Base-by-base conservation (phyloP, 1,140 invertebrate species). In the Drosophila oshimai region DNA sequence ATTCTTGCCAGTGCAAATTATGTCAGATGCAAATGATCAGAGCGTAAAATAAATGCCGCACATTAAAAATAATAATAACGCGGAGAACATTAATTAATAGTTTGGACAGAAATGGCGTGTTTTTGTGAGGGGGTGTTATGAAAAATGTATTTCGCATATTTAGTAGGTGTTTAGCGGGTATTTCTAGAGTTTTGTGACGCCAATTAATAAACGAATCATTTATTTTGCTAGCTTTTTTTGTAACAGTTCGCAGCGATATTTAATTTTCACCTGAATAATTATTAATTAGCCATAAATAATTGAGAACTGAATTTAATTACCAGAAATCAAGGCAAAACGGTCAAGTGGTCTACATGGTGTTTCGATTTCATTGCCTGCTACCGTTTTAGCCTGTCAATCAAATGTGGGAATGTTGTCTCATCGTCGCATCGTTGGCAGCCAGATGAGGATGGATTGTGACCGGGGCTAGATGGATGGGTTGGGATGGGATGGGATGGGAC, bases 211-310 rank as follows among this genome's bases (percentile, higher is more conserved):
- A 83, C 50, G 47, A 83, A 39, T 46, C 39, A 67, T 71, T 61
- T 55, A 57, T 64, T 60, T 33, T 6, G 6, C 22, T 6, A 7
- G 17, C 22, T 39, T 20, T 13, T 4, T 36, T 17, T 18, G 9
- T 17, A 37, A 41, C n/a, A n/a, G n/a, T n/a, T n/a, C n/a, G n/a
- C n/a, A n/a, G n/a, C n/a, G n/a, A n/a, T n/a, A 60, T 49, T 53
- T 26, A 29, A 44, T 41, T 44, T 74, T 22, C 41, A 62, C 34
- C 39, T 72, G 39, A 61, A 71, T 67, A 50, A 46, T 18, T 58
- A 60, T 55, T 64, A 77, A 81, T 81, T 81, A 41, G 55, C 51
- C 73, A 55, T 73, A 36, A 39, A 78, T 81, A 72, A 80, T 73
- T 65, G 37, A 80, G 20, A 64, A 26, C 9, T 26, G 45, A 31